Evolutionary conservation across 2,113 vertebrate genomes (phyloP), one percentile per base, ranked within the genome.

Genomic region (Catharus fuscescens): DNA sequence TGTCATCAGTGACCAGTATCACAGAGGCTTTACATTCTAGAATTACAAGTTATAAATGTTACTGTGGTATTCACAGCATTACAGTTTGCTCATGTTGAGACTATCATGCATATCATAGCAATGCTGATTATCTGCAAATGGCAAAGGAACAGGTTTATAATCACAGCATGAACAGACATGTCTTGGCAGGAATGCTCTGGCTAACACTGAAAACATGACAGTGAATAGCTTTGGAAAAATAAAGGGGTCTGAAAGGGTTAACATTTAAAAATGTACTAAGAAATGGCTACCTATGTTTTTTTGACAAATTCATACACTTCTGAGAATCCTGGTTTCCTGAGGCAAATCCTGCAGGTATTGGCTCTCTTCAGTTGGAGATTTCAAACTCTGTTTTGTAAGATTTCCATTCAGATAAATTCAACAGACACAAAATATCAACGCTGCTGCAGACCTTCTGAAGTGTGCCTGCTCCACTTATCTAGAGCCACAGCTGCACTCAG

Each of bases 361-460:
- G 54, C 66, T 83, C 66, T 93, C 82, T 86, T 56, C 56, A 69
- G 76, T 7, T 77, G 45, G 72, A 84, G 88, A 92, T 84, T 88
- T 93, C 69, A 78, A 88, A 93, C 76, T 67, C 79, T 81, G 6
- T 73, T 90, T 88, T 65, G 18, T 74, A 90, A 94, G 88, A 93
- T 94, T 94, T 90, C n/a, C 64, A 59, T 92, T 93, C 93, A 60
- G 88, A 96, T 90, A 95, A 94, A 95, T 95, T 92, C 82, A 94
- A 71, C 71, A 95, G 87, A 82, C 57, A 79, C 69, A 80, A 91
- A 95, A 88, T 78, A 92, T 42, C 90, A 88, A 21, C 85, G 56
- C 57, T 8, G 2, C 61, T 73, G 42, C 61, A 96, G 73, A 80
- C 66, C 71, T 80, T 95, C 85, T 77, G 84, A 92, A 78, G 93